A percentile compares a stretch with the other conserved stretches of the same genome.
phyloP scores from a whole-genome alignment of 2,797 vertebrate genomes.

The Cryptoprocta ferox region DNA sequence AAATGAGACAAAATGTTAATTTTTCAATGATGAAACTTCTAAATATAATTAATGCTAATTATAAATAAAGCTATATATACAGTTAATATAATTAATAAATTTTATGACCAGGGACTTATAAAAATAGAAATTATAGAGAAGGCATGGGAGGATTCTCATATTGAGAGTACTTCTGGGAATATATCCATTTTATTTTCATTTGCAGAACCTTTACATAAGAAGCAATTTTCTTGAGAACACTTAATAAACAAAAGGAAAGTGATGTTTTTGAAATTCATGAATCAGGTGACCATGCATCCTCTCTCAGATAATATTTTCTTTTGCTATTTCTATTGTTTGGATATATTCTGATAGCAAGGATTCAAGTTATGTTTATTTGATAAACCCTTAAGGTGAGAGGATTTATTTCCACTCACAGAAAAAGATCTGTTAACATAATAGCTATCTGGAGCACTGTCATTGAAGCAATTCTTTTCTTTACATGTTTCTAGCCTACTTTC shows the following conservation, averaged over 20 bases:
- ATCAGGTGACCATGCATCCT: not conserved
- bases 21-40: not conserved
- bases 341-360: not conserved
- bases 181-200: conserved; percentile 36
- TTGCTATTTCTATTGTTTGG: not conserved
- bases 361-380: conserved; percentile 16
- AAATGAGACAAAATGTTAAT: not conserved
- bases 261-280: not conserved
- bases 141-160: not conserved
- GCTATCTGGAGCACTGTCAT: not conserved
- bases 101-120: not conserved
- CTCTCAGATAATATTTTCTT: not conserved
- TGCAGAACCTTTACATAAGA: not conserved
- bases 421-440: not conserved
- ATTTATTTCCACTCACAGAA: not conserved
- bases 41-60: not conserved
- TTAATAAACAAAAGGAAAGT: conserved; percentile 2
- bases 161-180: not conserved
- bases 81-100: not conserved
- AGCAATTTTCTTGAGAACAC: conserved; percentile 37
- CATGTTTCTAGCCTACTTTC: not conserved
- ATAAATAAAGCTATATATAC: no score
- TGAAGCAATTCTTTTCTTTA: not conserved
- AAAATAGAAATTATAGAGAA: not conserved
- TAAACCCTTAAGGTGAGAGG: not conserved